Evolutionary conservation across 2,113 vertebrate species (phyloP).

Genomic region (Greenwoodochromis staneri): DNA sequence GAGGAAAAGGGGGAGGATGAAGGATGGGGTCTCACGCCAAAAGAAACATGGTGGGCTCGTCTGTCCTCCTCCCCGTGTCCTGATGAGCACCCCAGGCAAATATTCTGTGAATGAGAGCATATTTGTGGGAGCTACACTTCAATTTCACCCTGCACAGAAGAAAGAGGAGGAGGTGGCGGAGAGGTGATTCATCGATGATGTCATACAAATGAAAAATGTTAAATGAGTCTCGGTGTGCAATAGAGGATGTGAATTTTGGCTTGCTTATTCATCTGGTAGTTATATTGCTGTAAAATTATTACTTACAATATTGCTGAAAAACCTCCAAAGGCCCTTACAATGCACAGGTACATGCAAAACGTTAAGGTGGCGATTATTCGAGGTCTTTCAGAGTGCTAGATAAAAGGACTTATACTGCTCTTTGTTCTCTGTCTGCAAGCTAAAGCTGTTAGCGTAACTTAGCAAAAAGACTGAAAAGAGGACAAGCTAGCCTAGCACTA

Average conservation of each 20-base stretch:
- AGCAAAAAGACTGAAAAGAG: not conserved
- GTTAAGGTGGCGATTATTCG: not conserved
- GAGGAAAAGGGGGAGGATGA: slow-evolving; percentile 38
- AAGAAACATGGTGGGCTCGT: slow-evolving; percentile 60
- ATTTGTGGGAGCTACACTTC: slow-evolving; percentile 30
- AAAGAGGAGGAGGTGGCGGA: not conserved
- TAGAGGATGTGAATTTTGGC: not conserved
- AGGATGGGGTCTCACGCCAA: slow-evolving; percentile 54
- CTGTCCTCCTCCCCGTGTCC: slow-evolving; percentile 56
- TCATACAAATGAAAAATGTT: slow-evolving; percentile 41
- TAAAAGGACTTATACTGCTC: not conserved
- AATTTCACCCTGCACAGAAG: not conserved
- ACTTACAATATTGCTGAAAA: not conserved
- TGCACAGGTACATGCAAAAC: not conserved
- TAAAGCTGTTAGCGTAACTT: not conserved
- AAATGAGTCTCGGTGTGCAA: slow-evolving; percentile 26
- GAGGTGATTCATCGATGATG: slow-evolving; percentile 50
- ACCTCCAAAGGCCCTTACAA: not conserved
- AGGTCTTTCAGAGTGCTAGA: not conserved
- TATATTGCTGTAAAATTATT: not conserved
- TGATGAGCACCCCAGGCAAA: slow-evolving; percentile 64
- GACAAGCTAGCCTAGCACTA: not conserved
- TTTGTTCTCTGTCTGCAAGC: not conserved
- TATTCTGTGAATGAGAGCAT: slow-evolving; percentile 60
- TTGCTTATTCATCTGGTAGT: not conserved